These are phyloP conservation scores for Arnoldichthys spilopterus DNA, from an alignment of 2,797 vertebrate species.

Conservation along the genomic window DNA sequence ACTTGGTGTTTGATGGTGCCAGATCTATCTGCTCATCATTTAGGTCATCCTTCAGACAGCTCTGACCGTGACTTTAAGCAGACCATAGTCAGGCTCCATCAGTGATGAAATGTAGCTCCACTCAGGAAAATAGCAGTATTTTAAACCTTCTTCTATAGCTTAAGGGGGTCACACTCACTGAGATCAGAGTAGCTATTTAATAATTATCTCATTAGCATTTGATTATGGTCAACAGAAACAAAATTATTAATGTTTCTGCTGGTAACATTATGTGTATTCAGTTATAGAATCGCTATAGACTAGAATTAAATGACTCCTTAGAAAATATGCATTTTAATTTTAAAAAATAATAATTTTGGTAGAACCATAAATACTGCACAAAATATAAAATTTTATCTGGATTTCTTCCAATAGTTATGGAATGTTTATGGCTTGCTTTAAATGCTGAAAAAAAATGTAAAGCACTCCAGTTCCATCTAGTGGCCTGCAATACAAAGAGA, in stretches of 20 bases:
- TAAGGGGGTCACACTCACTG: slow-evolving; percentile 25
- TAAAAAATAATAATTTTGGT: not conserved
- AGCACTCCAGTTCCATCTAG: slow-evolving; percentile 52
- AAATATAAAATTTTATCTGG: not conserved
- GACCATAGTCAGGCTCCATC: slow-evolving; percentile 23
- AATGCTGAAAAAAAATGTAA: not conserved
- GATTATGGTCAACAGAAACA: slow-evolving; percentile 15
- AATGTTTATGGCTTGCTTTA: not conserved
- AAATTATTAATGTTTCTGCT: not conserved
- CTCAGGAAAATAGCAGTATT: not conserved
- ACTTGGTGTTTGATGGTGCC: slow-evolving; percentile 20
- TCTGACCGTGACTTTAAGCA: slow-evolving; percentile 37
- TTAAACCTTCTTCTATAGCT: not conserved
- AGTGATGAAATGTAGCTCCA: slow-evolving; percentile 9
- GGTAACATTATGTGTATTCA: not conserved
- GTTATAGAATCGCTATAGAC: not conserved
- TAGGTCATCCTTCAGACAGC: slow-evolving; percentile 31
- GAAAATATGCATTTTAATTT: slow-evolving; percentile 10
- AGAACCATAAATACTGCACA: not conserved
- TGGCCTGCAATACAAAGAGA: slow-evolving; percentile 26
- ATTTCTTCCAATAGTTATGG: not conserved
- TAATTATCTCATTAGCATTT: slow-evolving; percentile 5
- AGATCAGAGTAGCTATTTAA: slow-evolving; percentile 3
- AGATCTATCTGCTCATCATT: slow-evolving; percentile 46
- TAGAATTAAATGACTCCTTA: slow-evolving; percentile 22